Evolutionary conservation across 2,797 vertebrate species (phyloP).

Genomic region (Paedocypris micromegethes): DNA sequence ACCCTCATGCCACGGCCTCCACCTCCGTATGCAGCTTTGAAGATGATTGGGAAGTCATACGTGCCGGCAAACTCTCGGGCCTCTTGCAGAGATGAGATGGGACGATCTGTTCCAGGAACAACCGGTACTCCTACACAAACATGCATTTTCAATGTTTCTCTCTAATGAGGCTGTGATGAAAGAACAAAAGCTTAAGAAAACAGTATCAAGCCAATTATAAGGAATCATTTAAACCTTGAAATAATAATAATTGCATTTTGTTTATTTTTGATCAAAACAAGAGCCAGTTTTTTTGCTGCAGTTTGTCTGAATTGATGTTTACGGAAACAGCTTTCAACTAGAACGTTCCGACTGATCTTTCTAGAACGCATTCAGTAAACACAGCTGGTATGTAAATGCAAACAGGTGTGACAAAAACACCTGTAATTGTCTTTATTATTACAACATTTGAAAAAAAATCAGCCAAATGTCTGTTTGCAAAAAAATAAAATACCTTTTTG

Average conservation of each 20-base stretch:
- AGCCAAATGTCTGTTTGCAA: too few species aligned
- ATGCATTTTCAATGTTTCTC: not conserved
- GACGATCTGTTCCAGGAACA: constrained; percentile 79
- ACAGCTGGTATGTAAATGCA: not conserved
- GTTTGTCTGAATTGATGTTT: too few species aligned
- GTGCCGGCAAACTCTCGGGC: constrained; percentile 79
- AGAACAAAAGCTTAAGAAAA: too few species aligned
- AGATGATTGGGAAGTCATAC: constrained; percentile 88
- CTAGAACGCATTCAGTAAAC: not conserved
- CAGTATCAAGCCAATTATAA: too few species aligned
- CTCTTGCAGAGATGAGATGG: constrained; percentile 74
- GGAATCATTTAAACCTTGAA: too few species aligned
- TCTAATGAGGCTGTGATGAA: too few species aligned
- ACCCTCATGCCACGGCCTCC: constrained; percentile 91
- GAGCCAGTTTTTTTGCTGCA: too few species aligned
- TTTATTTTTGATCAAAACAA: too few species aligned
- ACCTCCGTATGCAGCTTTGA: constrained; percentile 89
- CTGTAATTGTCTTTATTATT: too few species aligned
- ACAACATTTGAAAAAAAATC: too few species aligned
- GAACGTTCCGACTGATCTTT: not conserved
- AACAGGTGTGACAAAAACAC: not conserved
- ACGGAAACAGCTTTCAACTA: not conserved
- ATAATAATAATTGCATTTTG: too few species aligned
- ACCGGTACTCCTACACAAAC: constrained; percentile 77
- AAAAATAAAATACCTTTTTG: too few species aligned